These are phyloP conservation scores for Dolichomitus sp. DNA, from an alignment of 2,888 invertebrate species.

Conservation along the genomic window DNA sequence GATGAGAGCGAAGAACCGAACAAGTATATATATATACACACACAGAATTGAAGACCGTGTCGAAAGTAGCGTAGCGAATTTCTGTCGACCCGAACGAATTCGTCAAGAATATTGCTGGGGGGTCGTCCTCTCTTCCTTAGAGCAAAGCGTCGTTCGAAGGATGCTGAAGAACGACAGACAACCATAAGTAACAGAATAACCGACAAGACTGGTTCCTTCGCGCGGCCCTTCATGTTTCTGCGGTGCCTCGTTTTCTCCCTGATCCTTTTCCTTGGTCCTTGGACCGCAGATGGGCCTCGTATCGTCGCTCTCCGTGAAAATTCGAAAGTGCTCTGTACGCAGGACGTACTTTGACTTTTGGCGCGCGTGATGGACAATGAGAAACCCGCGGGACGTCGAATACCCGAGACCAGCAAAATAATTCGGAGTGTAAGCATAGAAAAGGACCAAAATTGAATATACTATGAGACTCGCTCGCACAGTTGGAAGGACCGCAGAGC, in stretches of 20 bases:
- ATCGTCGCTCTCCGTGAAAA: slow-evolving; percentile 59
- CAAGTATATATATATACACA: slow-evolving; percentile 12
- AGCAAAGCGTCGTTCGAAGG: slow-evolving; percentile 31
- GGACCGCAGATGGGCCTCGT: slow-evolving; percentile 59
- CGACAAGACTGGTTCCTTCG: slow-evolving; percentile 35
- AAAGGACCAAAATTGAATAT: slow-evolving; percentile 10
- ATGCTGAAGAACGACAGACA: slow-evolving; percentile 40
- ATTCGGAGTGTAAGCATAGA: slow-evolving; percentile 26
- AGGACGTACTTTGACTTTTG: background rate
- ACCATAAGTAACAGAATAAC: slow-evolving; percentile 53
- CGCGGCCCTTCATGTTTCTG: background rate
- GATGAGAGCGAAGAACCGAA: slow-evolving; percentile 41
- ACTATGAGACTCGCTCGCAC: slow-evolving; percentile 41
- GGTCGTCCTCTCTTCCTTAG: slow-evolving; percentile 36
- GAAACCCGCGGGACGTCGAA: slow-evolving; percentile 23
- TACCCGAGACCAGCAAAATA: slow-evolving; percentile 49
- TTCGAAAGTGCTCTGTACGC: slow-evolving; percentile 63
- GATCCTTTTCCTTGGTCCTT: slow-evolving; percentile 48
- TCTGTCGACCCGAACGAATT: slow-evolving; percentile 82
- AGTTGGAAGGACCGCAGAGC: slow-evolving; percentile 66
- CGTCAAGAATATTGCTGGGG: slow-evolving; percentile 78
- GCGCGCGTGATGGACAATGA: slow-evolving; percentile 47
- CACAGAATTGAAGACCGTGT: slow-evolving; percentile 71
- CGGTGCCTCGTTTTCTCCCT: slow-evolving; percentile 3
- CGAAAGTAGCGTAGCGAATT: slow-evolving; percentile 82